Evolutionary conservation across 2,797 vertebrate genomes (phyloP).

Genomic region (Sphenodon punctatus): DNA sequence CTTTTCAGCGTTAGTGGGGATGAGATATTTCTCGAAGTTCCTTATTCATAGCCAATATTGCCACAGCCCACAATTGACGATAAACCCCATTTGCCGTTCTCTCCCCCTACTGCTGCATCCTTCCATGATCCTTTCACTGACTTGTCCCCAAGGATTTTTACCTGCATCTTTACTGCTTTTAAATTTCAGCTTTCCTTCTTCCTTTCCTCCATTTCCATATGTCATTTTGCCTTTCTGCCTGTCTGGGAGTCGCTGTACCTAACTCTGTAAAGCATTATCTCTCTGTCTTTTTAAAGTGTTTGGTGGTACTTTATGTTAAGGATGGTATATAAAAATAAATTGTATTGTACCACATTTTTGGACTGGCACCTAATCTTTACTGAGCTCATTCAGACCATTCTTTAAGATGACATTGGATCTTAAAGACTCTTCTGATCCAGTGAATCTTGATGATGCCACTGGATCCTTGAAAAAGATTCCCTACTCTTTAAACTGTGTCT

Average conservation of each 20-base stretch:
- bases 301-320: constrained; percentile 72
- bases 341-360: constrained; percentile 72
- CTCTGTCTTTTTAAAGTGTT: constrained; percentile 72
- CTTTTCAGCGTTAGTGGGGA: no score
- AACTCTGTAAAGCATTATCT: constrained; percentile 73
- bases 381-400: constrained; percentile 63
- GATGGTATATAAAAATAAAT: constrained; percentile 75
- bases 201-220: constrained; percentile 68
- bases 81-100: constrained; percentile 35
- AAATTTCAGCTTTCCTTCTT: constrained; percentile 64
- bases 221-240: constrained; percentile 72
- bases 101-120: constrained; percentile 11
- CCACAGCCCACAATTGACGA: not conserved
- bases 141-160: constrained; percentile 52
- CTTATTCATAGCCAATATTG: not conserved
- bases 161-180: constrained; percentile 66
- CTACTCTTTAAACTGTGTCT: constrained; percentile 69
- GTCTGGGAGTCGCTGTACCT: constrained; percentile 67
- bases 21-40: not conserved
- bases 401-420: constrained; percentile 65
- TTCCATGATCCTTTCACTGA: not conserved
- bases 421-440: constrained; percentile 69
- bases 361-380: constrained; percentile 73
- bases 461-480: constrained; percentile 59
- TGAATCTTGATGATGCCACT: constrained; percentile 72